Base-by-base conservation (phyloP, 92 coral and sea anemone genomes). In the Palythoa caribaeorum region DNA sequence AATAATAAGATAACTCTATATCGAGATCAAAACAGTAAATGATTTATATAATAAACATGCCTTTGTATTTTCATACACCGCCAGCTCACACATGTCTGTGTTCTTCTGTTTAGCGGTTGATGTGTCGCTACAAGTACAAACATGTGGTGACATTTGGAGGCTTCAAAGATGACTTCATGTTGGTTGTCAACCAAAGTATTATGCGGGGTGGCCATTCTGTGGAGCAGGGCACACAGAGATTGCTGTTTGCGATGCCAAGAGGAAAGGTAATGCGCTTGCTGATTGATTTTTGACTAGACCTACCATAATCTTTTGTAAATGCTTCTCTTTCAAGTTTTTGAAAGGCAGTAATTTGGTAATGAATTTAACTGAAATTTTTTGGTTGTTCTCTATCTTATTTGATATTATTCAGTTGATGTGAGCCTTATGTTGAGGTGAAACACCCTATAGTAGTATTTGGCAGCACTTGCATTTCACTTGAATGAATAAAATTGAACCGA, bases 131-230 rank as follows among this genome's bases (percentile, higher is more conserved):
- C 92, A 95, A 96, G 87, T 96, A 95, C 89, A 95, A 94, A 19
- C 90, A 93, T 83, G 99, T 96, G 80, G 99, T 96, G 4, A 96
- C 99, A 75, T 96, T 96, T 84, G 99, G 99, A 28, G 99, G 99
- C 3, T 96, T 98, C 90, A 96, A 96, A 73, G 98, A 95, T 59
- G 99, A 96, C 93, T 96, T 96, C 92, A 96, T 96, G 99, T 90
- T 96, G 79, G 99, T 96, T 2, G 99, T 96, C 50, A 96, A 96
- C 68, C 98, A 96, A 90, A 92, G 98, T 57, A 96, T 96, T 74
- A 96, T 92, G 94, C 96, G 96, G 57, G 98, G 97, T 21, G 96
- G 98, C 3, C 94, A 93, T 57, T 93, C 98, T 12, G 94, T 93
- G 84, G 99, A 96, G 86, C 99, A 95, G 80, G 99, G 99, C 4